These are phyloP conservation scores for Ispidina lecontei DNA, from an alignment of 2,797 vertebrate species.

Conservation along the genomic window DNA sequence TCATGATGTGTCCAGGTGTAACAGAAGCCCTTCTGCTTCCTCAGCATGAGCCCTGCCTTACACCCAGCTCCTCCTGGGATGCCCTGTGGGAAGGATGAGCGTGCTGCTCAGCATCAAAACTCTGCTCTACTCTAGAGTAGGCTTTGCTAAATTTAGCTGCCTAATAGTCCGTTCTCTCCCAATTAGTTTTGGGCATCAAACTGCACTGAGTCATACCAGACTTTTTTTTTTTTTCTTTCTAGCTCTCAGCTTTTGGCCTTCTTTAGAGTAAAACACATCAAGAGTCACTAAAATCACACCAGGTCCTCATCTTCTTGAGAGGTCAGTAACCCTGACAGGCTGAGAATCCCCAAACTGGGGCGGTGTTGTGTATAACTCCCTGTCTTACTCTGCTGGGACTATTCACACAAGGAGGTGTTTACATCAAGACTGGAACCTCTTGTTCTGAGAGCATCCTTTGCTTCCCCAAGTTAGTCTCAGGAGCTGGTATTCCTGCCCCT, in stretches of 20 bases:
- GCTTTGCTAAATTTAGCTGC: slow-evolving; percentile 2
- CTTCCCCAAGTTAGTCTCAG: not conserved
- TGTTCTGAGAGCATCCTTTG: not conserved
- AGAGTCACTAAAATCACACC: not conserved
- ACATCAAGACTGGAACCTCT: slow-evolving; percentile 19
- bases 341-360: not conserved
- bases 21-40: not conserved
- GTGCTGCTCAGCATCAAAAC: not conserved
- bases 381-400: not conserved
- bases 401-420: not conserved
- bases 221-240: not conserved
- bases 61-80: not conserved
- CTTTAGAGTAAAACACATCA: slow-evolving; percentile 10
- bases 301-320: not conserved
- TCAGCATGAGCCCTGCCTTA: not conserved
- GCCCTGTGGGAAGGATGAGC: not conserved
- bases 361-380: not conserved
- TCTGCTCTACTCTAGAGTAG: not conserved
- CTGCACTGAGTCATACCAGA: slow-evolving; percentile 18
- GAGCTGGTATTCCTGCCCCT: not conserved
- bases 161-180: not conserved
- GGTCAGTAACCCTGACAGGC: not conserved
- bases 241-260: not conserved
- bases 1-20: not conserved
- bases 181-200: not conserved